Percentiles rank a stretch among this genome's conserved stretches.
These are phyloP conservation scores for Germaria angustata DNA, from an alignment of 2,888 invertebrate species.

Conservation along the genomic window DNA sequence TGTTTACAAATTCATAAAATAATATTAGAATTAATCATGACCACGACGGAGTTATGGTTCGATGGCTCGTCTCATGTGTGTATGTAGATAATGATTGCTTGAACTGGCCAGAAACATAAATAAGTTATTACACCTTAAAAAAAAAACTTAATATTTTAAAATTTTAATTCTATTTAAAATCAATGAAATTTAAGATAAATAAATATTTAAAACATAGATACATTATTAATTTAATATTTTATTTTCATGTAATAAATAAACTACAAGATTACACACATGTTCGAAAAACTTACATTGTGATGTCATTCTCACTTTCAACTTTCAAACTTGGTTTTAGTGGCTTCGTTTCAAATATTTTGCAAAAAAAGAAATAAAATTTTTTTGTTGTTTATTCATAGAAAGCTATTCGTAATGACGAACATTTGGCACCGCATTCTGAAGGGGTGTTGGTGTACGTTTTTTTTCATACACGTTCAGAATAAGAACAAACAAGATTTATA, in stretches of 20 bases:
- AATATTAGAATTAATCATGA: too few relatives aligned
- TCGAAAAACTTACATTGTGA: constrained; percentile 8
- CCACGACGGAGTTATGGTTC: too few relatives aligned
- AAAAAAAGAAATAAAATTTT: constrained; percentile 17
- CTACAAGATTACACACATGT: neutral
- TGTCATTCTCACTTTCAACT: constrained; percentile 26
- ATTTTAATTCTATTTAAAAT: too few relatives aligned
- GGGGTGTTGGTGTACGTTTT: constrained; percentile 13
- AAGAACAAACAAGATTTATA: neutral
- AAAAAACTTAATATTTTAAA: too few relatives aligned
- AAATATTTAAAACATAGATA: neutral
- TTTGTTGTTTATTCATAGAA: constrained; percentile 7
- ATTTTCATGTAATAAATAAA: neutral
- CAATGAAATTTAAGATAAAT: neutral
- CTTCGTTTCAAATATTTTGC: constrained; percentile 13
- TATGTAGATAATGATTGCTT: too few relatives aligned
- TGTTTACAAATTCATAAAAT: too few relatives aligned
- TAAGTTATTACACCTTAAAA: too few relatives aligned
- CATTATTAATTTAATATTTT: neutral
- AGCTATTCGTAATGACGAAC: neutral
- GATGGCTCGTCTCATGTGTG: too few relatives aligned
- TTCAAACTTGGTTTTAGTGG: neutral
- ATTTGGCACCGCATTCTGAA: neutral
- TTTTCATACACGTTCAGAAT: neutral
- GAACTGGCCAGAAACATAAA: too few relatives aligned